These are phyloP conservation scores for Ceratothoa steindachneri DNA, from an alignment of 2,888 invertebrate species.

Conservation along the genomic window DNA sequence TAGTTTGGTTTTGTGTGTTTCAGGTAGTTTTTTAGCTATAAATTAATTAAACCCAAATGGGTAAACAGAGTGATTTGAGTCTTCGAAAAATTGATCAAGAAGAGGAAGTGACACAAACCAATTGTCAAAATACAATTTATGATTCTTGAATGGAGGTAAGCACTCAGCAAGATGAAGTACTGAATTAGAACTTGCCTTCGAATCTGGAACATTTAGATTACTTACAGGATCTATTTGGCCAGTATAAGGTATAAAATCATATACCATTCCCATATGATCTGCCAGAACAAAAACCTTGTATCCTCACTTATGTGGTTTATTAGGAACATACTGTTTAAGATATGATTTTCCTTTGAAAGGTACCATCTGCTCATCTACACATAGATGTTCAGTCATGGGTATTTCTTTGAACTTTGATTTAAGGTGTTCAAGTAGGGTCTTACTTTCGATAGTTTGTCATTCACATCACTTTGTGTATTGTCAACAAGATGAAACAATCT, in stretches of 20 bases:
- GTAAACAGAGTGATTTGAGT: too few species aligned
- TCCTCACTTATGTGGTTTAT: neutral
- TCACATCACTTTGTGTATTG: neutral
- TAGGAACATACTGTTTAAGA: neutral
- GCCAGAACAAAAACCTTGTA: constrained; percentile 8
- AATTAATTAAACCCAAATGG: too few species aligned
- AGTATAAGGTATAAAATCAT: constrained; percentile 11
- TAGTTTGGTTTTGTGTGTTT: too few species aligned
- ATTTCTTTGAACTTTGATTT: constrained; percentile 4
- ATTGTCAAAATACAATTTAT: constrained; percentile 32
- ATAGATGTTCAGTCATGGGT: constrained; percentile 11
- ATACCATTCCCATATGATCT: neutral
- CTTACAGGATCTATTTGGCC: constrained; percentile 10
- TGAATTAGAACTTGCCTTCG: constrained; percentile 14
- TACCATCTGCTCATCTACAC: constrained; percentile 4
- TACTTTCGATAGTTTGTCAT: neutral
- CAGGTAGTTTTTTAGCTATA: too few species aligned
- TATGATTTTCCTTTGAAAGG: neutral
- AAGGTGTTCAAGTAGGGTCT: neutral
- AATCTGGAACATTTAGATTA: constrained; percentile 19
- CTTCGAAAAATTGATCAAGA: neutral
- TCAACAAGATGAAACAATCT: neutral
- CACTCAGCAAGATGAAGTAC: constrained; percentile 15
- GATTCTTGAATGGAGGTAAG: constrained; percentile 19
- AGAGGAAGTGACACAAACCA: neutral